phyloP scores from a whole-genome alignment of 92 coral and sea anemone species.

The Bergia puertoricense region DNA sequence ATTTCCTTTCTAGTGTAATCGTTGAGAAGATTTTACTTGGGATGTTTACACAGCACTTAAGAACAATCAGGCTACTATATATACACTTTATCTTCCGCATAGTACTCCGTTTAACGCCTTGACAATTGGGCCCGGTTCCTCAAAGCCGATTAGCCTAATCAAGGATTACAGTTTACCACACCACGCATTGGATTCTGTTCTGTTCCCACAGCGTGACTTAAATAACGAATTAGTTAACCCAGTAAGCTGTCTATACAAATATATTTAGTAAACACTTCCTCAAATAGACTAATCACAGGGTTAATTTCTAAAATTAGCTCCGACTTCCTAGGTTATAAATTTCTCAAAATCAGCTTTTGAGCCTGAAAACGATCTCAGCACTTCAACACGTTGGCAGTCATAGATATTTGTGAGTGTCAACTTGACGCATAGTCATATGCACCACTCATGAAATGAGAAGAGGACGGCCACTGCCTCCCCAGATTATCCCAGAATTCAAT shows the following conservation, averaged over 20 bases:
- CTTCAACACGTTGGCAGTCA: background rate
- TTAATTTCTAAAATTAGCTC: background rate
- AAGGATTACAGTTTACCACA: background rate
- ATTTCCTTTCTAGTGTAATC: too few relatives aligned
- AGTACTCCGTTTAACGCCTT: background rate
- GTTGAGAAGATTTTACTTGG: too few relatives aligned
- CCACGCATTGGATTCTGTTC: background rate
- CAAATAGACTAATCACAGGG: background rate
- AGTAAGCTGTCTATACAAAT: too few relatives aligned
- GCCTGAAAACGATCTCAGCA: background rate
- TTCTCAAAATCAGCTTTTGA: background rate
- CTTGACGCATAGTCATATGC: too few relatives aligned
- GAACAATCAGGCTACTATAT: too few relatives aligned
- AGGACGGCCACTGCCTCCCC: too few relatives aligned
- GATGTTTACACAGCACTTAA: too few relatives aligned
- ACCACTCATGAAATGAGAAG: too few relatives aligned
- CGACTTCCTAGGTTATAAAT: background rate
- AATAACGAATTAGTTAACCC: too few relatives aligned
- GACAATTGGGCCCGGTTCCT: background rate
- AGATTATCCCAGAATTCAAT: too few relatives aligned
- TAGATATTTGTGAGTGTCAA: too few relatives aligned
- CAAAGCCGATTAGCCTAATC: background rate
- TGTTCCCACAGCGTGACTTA: background rate
- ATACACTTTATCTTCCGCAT: background rate
- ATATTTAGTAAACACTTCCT: background rate